Base-by-base conservation (phyloP, 2,113 vertebrate genomes). In the Rhadina sibilatrix region DNA sequence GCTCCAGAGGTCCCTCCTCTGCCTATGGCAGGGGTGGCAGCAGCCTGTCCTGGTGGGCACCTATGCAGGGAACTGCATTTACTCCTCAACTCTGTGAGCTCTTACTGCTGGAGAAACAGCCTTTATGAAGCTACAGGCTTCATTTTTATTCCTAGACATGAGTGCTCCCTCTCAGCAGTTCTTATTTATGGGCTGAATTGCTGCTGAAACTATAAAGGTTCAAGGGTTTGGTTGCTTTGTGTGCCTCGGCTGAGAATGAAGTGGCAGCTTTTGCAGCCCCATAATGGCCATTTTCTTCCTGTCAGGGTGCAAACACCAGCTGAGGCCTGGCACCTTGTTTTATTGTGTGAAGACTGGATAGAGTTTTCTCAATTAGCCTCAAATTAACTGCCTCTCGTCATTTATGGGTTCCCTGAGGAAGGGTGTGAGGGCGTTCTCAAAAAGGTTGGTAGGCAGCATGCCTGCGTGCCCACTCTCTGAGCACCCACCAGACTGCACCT, bases 301-400 rank as follows among this genome's bases (percentile, higher is more conserved):
- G 90, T 86, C 84, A 75, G 93, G 81, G 90, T 72, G 78, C 70
- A 86, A 97, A 94, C 1, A 31, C 96, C 98, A 98, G 97, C 97
- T 98, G 98, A 98, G 97, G 96, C 96, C 97, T 40, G 19, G 95
- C 93, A 97, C 94, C 96, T 97, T 93, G 53, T 93, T 97, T 97
- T 94, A 97, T 98, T 98, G 97, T 97, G 89, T 84, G 89, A 97
- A 93, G 94, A 96, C 94, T 93, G 96, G 95, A 95, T 93, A 96
- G 96, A 96, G 64, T 97, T 98, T 98, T 97, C 98, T 98, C 96
- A 97, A 98, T 97, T 96, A 98, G 94, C 97, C 98, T 98, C 97
- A 96, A 98, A 98, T 98, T 97, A 98, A 97, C 98, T 98, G 95
- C 89, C 91, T 96, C 95, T 98, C 97, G 93, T 96, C 96, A 95